A percentile compares a stretch with the other conserved stretches of the same genome.
Conservation (phyloP, 2,113 vertebrate species). For the Stercorarius parasiticus region DNA sequence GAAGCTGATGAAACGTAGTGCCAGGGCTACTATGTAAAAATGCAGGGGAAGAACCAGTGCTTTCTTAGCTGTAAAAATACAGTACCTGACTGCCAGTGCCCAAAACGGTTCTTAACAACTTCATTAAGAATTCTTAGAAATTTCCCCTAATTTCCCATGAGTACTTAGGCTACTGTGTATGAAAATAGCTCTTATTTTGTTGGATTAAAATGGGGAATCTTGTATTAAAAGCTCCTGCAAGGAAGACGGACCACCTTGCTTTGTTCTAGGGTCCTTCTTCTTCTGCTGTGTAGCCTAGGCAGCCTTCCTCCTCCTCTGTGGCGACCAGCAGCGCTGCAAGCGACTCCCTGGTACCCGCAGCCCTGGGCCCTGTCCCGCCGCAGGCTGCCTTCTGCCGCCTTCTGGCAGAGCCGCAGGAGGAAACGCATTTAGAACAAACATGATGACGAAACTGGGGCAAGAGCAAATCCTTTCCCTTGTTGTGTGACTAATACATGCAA, state of each 20-base stretch:
- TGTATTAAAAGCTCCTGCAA: background rate
- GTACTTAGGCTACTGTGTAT: fast-evolving
- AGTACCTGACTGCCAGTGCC: background rate
- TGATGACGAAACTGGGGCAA: background rate
- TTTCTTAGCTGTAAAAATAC: fast-evolving
- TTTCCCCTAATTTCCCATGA: background rate
- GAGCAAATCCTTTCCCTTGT: background rate
- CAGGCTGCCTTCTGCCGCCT: background rate
- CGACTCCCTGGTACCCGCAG: fast-evolving
- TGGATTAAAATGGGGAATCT: no score
- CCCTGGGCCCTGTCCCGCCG: fast-evolving
- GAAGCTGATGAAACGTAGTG: background rate
- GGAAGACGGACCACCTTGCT: background rate
- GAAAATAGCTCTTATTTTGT: background rate
- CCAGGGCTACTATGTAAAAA: background rate
- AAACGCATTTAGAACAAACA: background rate
- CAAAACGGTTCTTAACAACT: no score
- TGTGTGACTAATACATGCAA: background rate
- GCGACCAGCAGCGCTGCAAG: fast-evolving
- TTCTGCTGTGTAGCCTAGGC: fast-evolving
- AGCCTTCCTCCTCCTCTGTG: background rate
- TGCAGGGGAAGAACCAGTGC: no score
- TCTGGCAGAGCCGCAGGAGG: background rate
- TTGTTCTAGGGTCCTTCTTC: background rate
- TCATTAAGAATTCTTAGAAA: fast-evolving